Conservation (phyloP, 2,888 invertebrate species). For the Agriopis aurantiaria region DNA sequence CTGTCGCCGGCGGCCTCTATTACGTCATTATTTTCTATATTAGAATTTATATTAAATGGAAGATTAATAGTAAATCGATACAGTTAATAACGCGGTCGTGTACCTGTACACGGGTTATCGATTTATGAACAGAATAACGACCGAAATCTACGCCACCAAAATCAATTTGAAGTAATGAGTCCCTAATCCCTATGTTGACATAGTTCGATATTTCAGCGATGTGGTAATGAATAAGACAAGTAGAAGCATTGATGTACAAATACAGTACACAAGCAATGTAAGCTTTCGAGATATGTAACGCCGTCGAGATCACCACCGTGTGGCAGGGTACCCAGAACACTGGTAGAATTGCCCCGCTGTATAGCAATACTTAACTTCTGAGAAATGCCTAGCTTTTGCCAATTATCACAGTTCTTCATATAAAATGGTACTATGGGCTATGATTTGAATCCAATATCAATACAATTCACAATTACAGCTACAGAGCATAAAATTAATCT, state of each 20-base stretch:
- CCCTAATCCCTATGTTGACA: constrained; percentile 41
- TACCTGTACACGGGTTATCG: constrained; percentile 49
- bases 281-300: no score
- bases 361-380: no score
- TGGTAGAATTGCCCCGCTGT: no score
- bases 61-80: constrained; percentile 85
- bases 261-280: no score
- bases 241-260: no score
- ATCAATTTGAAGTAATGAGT: constrained; percentile 44
- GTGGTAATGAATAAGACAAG: background rate
- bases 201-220: constrained; percentile 11
- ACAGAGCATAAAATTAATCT: background rate
- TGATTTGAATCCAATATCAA: no score
- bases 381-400: no score
- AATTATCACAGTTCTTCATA: no score
- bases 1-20: constrained; percentile 85
- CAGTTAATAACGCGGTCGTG: constrained; percentile 66
- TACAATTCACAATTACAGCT: background rate
- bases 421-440: no score
- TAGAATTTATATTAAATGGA: constrained; percentile 83
- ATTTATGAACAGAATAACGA: constrained; percentile 41
- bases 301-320: no score
- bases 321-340: no score
- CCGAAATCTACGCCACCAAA: constrained; percentile 36
- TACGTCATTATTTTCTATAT: constrained; percentile 86